Evolutionary conservation across 2,797 vertebrate genomes (phyloP).

Genomic region (Crocodylus rhombifer): DNA sequence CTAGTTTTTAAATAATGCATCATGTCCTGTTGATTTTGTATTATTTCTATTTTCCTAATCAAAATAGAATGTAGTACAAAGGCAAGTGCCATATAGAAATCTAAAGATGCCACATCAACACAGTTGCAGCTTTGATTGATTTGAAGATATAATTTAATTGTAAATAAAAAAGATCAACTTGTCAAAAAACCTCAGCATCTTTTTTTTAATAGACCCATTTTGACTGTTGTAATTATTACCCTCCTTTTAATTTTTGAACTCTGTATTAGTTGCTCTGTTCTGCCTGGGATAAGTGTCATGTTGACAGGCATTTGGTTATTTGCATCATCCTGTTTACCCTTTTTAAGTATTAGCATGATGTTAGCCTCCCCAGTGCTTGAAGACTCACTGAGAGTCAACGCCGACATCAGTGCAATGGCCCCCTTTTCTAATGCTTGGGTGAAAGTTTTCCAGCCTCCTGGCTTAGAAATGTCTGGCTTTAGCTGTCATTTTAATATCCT

Average conservation of each 20-base stretch:
- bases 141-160: not conserved
- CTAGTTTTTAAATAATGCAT: not conserved
- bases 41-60: not conserved
- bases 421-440: not conserved
- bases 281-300: not conserved
- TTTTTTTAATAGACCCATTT: too few relatives aligned
- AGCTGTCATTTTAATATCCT: not conserved
- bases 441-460: not conserved
- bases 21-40: not conserved
- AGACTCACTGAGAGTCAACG: not conserved
- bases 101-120: too few relatives aligned
- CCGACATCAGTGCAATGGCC: not conserved
- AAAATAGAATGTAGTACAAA: rapidly evolving
- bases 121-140: too few relatives aligned
- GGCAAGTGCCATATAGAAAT: not conserved
- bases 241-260: not conserved
- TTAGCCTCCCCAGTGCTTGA: not conserved
- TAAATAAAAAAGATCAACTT: not conserved
- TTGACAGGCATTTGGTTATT: not conserved
- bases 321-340: not conserved
- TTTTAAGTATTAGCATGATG: not conserved
- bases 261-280: not conserved
- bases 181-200: too few relatives aligned
- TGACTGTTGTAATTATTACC: too few relatives aligned
- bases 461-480: rapidly evolving